Base-by-base conservation (phyloP, 2,113 vertebrate genomes). In the Chamaetylas fuelleborni region DNA sequence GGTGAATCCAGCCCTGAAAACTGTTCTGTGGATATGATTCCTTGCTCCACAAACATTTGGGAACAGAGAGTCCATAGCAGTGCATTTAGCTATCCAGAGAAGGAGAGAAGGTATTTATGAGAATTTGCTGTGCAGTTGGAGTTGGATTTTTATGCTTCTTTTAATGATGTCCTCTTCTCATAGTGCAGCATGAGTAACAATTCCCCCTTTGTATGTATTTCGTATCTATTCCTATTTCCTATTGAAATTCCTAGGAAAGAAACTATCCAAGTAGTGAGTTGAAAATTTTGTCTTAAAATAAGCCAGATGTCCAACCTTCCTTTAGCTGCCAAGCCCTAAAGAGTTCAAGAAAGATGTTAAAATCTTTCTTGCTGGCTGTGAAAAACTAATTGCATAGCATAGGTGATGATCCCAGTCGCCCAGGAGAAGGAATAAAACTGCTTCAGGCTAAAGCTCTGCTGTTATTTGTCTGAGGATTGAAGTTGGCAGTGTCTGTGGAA, bases 351-450 rank as follows among this genome's bases (percentile, higher is more conserved):
- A 92, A 96, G 81, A 93, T 93, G 96, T 96, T 93, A 96, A 96
- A 95, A 93, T 95, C 92, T 93, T 91, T 94, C 97, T 97, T 97
- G 73, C 95, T 96, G 93, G 96, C 96, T 94, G 93, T 93, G 97
- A 96, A 96, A 96, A 95, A 96, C 89, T 95, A 96, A 96, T 96
- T 96, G 96, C 93, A 82, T 95, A 95, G 97, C 96, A 93, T 94
- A 95, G 95, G 97, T 95, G 95, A 93, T 94, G 96, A 95, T 96
- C 96, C 95, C 83, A 89, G 87, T 94, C 90, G 97, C 97, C 91
- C 94, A 93, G 92, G 96, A 96, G 95, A 93, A 96, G 96, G 94
- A 95, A 90, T 97, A 96, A 96, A 96, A 96, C 61, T 82, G 89
- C 96, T 94, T 92, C 1, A 3, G 95, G 87, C 83, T 92, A 93